phyloP scores from a whole-genome alignment of 2,113 vertebrate species.

The Tupaia tana region DNA sequence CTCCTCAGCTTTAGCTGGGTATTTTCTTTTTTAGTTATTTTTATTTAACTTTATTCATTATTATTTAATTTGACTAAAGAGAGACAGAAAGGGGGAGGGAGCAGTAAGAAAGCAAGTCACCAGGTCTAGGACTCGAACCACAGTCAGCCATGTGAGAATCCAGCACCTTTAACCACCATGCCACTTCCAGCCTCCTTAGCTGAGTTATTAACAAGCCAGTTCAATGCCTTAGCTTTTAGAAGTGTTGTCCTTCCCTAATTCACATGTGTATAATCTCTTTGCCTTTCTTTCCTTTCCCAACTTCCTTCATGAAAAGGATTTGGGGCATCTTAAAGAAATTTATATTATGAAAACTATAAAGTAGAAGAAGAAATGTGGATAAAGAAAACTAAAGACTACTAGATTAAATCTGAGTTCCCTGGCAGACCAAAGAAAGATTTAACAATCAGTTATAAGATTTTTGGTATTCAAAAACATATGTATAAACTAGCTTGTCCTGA shows the following conservation, averaged over 20 bases:
- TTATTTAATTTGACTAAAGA: too few relatives aligned
- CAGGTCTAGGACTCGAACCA: too few relatives aligned
- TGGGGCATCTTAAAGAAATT: neutral
- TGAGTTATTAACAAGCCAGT: too few relatives aligned
- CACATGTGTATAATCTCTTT: rapidly evolving
- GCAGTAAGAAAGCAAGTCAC: too few relatives aligned
- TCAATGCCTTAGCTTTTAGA: neutral
- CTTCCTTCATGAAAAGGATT: neutral
- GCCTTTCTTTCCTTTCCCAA: neutral
- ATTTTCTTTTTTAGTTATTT: too few relatives aligned
- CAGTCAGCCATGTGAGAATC: too few relatives aligned
- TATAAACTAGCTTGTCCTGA: neutral
- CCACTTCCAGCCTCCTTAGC: too few relatives aligned
- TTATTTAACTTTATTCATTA: too few relatives aligned
- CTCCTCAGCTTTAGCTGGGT: neutral
- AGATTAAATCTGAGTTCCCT: neutral
- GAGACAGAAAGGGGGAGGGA: too few relatives aligned
- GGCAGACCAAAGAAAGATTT: neutral
- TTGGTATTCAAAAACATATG: neutral
- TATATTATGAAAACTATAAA: neutral
- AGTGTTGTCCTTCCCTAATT: rapidly evolving
- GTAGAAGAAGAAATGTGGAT: neutral
- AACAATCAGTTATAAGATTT: too few relatives aligned
- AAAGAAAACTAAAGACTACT: too few relatives aligned
- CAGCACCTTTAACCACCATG: too few relatives aligned